Conservation (phyloP, 2,113 vertebrate species). For the Suricata suricatta region DNA sequence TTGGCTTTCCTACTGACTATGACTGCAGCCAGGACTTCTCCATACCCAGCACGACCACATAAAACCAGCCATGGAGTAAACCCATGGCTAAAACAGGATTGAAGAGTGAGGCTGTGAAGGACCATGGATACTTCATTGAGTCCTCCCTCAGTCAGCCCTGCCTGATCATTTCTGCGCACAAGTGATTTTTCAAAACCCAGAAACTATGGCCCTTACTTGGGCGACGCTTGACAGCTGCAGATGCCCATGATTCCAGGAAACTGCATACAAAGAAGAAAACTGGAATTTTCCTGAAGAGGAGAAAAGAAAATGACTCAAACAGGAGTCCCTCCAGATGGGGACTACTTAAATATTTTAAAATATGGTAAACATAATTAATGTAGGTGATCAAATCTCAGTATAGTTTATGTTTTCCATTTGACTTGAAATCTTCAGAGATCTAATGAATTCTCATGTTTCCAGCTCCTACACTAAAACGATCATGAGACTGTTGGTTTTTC, state of each 20-base stretch:
- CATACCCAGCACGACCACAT: background rate
- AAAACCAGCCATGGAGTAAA: background rate
- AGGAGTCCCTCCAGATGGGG: conserved; percentile 1
- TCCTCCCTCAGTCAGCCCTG: background rate
- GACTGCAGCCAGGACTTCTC: background rate
- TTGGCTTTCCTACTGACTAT: background rate
- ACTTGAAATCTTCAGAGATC: background rate
- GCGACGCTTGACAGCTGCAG: conserved; percentile 84
- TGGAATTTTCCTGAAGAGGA: conserved; percentile 83
- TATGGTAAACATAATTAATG: background rate
- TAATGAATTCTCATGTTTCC: background rate
- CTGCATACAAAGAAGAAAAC: conserved; percentile 78
- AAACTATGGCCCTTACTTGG: conserved; percentile 85
- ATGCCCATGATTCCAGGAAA: conserved; percentile 82
- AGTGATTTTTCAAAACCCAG: background rate
- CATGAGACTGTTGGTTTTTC: background rate
- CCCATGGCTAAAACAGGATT: background rate
- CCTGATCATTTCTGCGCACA: background rate
- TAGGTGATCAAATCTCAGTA: background rate
- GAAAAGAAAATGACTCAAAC: conserved; percentile 52
- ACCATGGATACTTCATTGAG: background rate
- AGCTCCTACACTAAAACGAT: background rate
- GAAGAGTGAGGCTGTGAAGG: background rate
- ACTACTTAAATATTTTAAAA: background rate
- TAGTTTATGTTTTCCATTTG: background rate